phyloP scores from a whole-genome alignment of 2,888 invertebrate species.

The Sphaeridia pumilis region DNA sequence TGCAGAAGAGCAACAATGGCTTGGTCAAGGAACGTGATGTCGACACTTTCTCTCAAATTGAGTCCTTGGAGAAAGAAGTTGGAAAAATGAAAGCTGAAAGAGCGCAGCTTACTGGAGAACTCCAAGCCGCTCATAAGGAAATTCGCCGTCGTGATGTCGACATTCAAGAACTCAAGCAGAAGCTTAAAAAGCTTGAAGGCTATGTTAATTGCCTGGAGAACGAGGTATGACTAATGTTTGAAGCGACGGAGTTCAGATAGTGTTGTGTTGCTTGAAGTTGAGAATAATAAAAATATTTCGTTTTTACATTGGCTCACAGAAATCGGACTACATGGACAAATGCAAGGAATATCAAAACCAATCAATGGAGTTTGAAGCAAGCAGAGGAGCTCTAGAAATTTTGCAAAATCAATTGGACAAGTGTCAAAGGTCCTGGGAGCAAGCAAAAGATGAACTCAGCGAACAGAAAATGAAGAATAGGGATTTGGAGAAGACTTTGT shows the following conservation, averaged over 20 bases:
- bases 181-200: slow-evolving; percentile 14
- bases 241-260: too few relatives aligned
- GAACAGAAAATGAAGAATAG: slow-evolving; percentile 10
- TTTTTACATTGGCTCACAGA: slow-evolving; percentile 4
- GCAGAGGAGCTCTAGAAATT: slow-evolving; percentile 17
- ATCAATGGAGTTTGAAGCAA: slow-evolving; percentile 12
- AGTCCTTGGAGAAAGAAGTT: slow-evolving; percentile 2
- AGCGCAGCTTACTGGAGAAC: slow-evolving; percentile 2
- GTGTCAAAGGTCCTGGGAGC: slow-evolving; percentile 14
- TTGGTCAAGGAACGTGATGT: slow-evolving; percentile 13
- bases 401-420: slow-evolving; percentile 19
- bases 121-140: slow-evolving; percentile 10
- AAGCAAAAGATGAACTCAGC: slow-evolving; percentile 13
- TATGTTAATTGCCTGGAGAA: slow-evolving; percentile 14
- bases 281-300: background rate
- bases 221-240: slow-evolving; percentile 10
- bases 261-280: background rate
- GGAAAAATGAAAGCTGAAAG: slow-evolving; percentile 6
- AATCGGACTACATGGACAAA: slow-evolving; percentile 6
- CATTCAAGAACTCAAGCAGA: slow-evolving; percentile 11
- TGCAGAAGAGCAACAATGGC: slow-evolving; percentile 4
- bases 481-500: slow-evolving; percentile 12
- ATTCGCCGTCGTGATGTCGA: slow-evolving; percentile 7
- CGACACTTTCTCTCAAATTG: slow-evolving; percentile 7
- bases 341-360: slow-evolving; percentile 7